A percentile compares a stretch with the other conserved stretches of the same genome.
phyloP scores from a whole-genome alignment of 2,797 vertebrate genomes.

The Pseudomugil tenellus region DNA sequence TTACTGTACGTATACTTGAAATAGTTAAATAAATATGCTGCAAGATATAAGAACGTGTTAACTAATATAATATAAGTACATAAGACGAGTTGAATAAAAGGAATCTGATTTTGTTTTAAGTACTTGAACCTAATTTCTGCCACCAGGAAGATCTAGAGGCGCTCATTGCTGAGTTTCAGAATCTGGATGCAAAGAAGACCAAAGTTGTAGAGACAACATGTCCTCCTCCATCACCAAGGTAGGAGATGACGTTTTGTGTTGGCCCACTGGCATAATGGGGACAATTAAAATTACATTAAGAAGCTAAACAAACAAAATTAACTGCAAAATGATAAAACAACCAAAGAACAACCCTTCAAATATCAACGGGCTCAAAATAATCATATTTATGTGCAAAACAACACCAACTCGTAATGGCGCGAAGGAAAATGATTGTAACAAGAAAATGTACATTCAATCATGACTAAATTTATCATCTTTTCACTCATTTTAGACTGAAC shows the following conservation, averaged over 20 bases:
- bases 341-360: background rate
- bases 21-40: background rate
- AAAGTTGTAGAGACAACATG: constrained; percentile 88
- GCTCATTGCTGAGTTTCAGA: constrained; percentile 94
- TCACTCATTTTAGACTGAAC: constrained; percentile 82
- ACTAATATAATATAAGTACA: no score
- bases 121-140: background rate
- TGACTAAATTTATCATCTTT: background rate
- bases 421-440: no score
- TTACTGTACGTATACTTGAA: background rate
- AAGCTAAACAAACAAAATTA: background rate
- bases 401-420: no score
- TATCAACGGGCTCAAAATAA: background rate
- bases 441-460: background rate
- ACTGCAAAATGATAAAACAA: background rate
- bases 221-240: constrained; percentile 90
- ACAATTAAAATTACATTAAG: no score
- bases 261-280: background rate
- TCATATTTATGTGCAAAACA: background rate
- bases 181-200: constrained; percentile 90
- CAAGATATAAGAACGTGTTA: no score
- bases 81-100: background rate
- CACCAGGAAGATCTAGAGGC: constrained; percentile 93
- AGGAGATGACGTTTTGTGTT: background rate
- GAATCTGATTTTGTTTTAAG: background rate